Conservation (phyloP, 2,113 vertebrate species). For the Neodon shergylaensis region DNA sequence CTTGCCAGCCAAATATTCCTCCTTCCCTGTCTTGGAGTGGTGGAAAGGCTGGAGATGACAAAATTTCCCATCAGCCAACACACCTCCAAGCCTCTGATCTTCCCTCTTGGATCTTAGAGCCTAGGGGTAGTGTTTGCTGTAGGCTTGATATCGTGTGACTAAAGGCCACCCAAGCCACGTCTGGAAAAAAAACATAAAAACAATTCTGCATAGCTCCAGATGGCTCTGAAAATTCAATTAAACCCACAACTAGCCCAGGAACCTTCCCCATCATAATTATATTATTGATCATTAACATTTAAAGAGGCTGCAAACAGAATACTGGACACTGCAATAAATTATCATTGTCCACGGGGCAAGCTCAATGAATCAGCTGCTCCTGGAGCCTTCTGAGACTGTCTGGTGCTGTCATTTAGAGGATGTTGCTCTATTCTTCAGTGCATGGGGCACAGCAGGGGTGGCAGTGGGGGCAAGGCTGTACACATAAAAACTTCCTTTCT, state of each 20-base stretch:
- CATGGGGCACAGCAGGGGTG: background rate
- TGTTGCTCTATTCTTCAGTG: conserved; percentile 32
- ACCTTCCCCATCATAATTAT: conserved; percentile 81
- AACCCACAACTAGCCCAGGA: conserved; percentile 82
- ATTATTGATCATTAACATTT: conserved; percentile 87
- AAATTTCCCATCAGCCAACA: background rate
- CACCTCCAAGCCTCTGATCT: background rate
- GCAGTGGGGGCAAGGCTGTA: background rate
- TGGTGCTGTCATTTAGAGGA: conserved; percentile 12
- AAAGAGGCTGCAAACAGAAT: conserved; percentile 81
- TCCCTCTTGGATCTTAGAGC: background rate
- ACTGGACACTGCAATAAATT: conserved; percentile 78
- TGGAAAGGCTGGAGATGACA: background rate
- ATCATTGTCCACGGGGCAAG: conserved; percentile 73
- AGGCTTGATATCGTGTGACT: conserved; percentile 70
- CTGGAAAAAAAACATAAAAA: conserved; percentile 59
- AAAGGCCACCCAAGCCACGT: conserved; percentile 71
- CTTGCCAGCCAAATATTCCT: background rate
- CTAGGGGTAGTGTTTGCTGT: conserved; percentile 42
- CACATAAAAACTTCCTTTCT: background rate
- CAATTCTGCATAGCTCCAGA: conserved; percentile 84
- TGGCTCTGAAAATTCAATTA: conserved; percentile 86
- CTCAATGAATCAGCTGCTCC: background rate
- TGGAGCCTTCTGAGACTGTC: conserved; percentile 46
- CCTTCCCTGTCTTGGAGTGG: background rate